Conservation (phyloP, 2,888 invertebrate genomes). For the Psococerastis gibbosa region DNA sequence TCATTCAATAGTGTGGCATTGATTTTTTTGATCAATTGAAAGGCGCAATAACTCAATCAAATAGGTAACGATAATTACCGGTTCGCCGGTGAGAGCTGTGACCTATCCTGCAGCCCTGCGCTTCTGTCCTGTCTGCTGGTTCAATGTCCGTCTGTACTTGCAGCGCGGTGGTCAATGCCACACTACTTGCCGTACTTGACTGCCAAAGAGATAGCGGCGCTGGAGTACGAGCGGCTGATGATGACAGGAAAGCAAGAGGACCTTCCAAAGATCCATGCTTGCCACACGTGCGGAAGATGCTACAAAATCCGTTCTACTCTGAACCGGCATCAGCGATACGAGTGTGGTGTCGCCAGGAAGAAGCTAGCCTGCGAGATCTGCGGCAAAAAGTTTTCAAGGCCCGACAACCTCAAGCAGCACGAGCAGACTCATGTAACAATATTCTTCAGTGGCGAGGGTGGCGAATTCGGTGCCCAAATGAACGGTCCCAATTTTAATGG, state of each 20-base stretch:
- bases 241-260: not conserved
- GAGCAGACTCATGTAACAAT: conserved; percentile 26
- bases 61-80: not conserved
- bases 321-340: conserved; percentile 34
- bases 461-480: not conserved
- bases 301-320: conserved; percentile 7
- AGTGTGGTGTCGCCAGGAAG: conserved; percentile 36
- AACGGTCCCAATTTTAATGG: not conserved
- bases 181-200: conserved; percentile 10
- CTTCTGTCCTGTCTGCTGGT: not conserved
- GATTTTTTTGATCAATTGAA: conserved; percentile 1
- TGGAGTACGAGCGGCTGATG: conserved; percentile 10
- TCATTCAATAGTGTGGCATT: conserved; percentile 9
- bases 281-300: conserved; percentile 6
- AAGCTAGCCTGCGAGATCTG: conserved; percentile 41
- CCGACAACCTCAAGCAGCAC: conserved; percentile 31
- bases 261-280: conserved; percentile 3
- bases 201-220: conserved; percentile 6
- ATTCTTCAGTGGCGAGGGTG: conserved; percentile 6
- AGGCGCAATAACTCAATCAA: conserved; percentile 11
- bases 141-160: conserved; percentile 1
- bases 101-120: not conserved
- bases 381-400: conserved; percentile 37
- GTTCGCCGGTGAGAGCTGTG: no score
- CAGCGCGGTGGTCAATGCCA: conserved; percentile 10